Percentiles rank a stretch among this genome's conserved stretches.
These are phyloP conservation scores for Eptesicus fuscus DNA, from an alignment of 2,113 vertebrate species.

Conservation along the genomic window DNA sequence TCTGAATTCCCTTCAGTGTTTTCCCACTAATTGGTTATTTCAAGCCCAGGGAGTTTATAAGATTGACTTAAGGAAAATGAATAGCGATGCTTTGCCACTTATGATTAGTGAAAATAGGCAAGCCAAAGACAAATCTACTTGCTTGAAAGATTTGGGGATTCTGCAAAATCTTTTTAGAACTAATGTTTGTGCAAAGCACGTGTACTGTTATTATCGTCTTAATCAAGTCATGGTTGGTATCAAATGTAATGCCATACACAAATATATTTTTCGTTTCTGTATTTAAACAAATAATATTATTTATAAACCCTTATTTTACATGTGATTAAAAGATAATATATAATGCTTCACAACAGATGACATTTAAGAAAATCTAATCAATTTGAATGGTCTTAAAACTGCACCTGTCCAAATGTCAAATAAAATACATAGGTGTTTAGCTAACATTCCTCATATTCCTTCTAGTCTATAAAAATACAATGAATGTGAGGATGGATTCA, in stretches of 20 bases:
- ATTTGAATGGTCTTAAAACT: slow-evolving; percentile 58
- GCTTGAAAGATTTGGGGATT: slow-evolving; percentile 20
- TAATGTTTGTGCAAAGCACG: background rate
- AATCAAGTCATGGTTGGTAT: background rate
- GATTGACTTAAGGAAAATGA: slow-evolving; percentile 67
- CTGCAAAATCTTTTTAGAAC: slow-evolving; percentile 35
- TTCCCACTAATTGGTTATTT: slow-evolving; percentile 70
- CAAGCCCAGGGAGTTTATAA: slow-evolving; percentile 40
- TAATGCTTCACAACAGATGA: slow-evolving; percentile 60
- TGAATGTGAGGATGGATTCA: slow-evolving; percentile 62
- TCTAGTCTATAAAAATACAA: slow-evolving; percentile 1
- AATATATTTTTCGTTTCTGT: background rate
- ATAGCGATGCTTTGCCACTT: slow-evolving; percentile 58
- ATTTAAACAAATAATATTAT: slow-evolving; percentile 33
- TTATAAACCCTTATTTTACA: slow-evolving; percentile 67
- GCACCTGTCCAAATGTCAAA: slow-evolving; percentile 49
- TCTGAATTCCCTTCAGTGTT: slow-evolving; percentile 16
- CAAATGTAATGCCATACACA: background rate
- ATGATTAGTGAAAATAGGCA: slow-evolving; percentile 47
- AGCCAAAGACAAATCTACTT: slow-evolving; percentile 30
- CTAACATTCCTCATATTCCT: slow-evolving; percentile 39
- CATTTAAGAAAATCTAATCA: slow-evolving; percentile 53
- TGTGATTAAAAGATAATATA: slow-evolving; percentile 67
- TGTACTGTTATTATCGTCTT: background rate
- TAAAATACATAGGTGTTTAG: slow-evolving; percentile 59